Evolutionary conservation across 1,140 invertebrate species (phyloP), one percentile per base, ranked within the genome.

Genomic region (Luehdorfia chinensis): DNA sequence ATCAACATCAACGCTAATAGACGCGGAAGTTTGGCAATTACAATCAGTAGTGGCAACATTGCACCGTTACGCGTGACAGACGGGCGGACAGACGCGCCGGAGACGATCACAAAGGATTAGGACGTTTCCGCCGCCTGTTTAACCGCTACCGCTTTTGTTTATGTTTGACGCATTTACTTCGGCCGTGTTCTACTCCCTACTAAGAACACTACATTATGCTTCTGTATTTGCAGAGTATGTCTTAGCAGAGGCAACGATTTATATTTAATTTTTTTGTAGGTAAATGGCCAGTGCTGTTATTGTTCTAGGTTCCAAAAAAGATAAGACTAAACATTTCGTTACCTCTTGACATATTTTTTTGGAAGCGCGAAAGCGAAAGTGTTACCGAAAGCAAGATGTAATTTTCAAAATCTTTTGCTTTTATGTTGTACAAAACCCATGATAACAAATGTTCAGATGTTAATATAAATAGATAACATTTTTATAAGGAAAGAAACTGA

Each of bases 201-300:
- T 66, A 64, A 70, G 66, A 66, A 70, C 66, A 70, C 66, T 70
- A 70, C 55, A 52, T 60, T 66, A 60, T 55, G 59, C 59, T 47
- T 41, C 39, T 54, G 31, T 37, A 33, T 12, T 4, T 13, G 16
- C 21, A 56, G 54, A 28, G 9, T 47, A 47, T 11, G 3, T 37
- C 12, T 0, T 2, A 0, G 15, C 34, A 55, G 47, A 55, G 52
- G 19, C 7, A n/a, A n/a, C n/a, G n/a, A n/a, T n/a, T n/a, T n/a
- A n/a, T n/a, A n/a, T n/a, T n/a, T n/a, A n/a, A n/a, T n/a, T n/a
- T n/a, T n/a, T n/a, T n/a, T n/a, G n/a, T n/a, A n/a, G n/a, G n/a
- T n/a, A n/a, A n/a, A n/a, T n/a, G n/a, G n/a, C n/a, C n/a, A n/a
- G n/a, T n/a, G n/a, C n/a, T n/a, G n/a, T n/a, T n/a, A n/a, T n/a